Evolutionary conservation across 2,888 invertebrate genomes (phyloP), one percentile per base, ranked within the genome.

Genomic region (Xestia sexstrigata): DNA sequence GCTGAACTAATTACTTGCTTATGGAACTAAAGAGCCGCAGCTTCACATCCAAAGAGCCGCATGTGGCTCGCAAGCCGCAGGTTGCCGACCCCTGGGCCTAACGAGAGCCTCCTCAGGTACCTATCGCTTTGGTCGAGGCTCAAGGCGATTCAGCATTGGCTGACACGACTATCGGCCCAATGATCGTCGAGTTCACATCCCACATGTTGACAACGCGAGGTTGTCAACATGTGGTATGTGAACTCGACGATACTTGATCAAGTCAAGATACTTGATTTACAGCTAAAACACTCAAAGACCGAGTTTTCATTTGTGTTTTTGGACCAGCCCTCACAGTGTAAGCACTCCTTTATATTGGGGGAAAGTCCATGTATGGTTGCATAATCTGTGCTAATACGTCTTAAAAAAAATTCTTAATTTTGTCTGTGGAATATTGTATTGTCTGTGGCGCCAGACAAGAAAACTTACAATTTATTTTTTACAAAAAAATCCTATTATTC

Each of bases 391-490:
- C 26, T 1, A 23, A 0, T 0, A 15, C 2, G 9, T 5, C 20
- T 4, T 35, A 70, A 80, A 74, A 30, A 42, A 55, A n/a, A n/a
- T 30, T 80, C 26, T 55, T 20, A 66, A 42, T 58, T 49, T 63
- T 76, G 20, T 75, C 84, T 79, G 47, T 84, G 66, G 30, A 23
- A 49, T 26, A 35, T 66, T 69, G n/a, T 63, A 45, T 76, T 75
- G 74, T 86, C 87, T 86, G 70, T 88, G 86, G 84, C 86, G 62
- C 66, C 81, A 72, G 70, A 71, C 77, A 72, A 79, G 73, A 71
- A 72, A 74, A 73, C 63, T 78, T 30, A 23, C 7, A 79, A 80
- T 60, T 78, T 73, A 60, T 71, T 84, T 89, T 87, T 82, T 80
- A 80, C 63, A 65, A 58, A 76, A 70, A 74, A 70, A 23, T 26